These are phyloP conservation scores for Drosophila sechellia DNA, from an alignment of 1,140 invertebrate species.

Conservation along the genomic window DNA sequence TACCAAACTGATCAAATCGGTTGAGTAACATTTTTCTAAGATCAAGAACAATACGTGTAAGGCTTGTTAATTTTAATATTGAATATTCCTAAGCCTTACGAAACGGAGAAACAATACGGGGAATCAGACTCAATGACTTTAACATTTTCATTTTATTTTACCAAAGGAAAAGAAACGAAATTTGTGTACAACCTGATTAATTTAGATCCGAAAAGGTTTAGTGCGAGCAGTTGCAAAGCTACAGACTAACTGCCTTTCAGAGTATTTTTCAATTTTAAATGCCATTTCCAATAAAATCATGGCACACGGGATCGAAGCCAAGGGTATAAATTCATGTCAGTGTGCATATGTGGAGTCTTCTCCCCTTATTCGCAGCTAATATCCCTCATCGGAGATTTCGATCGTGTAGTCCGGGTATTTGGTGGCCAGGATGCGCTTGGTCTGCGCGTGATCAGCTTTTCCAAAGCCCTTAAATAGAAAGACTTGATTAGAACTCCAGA, in stretches of 20 bases:
- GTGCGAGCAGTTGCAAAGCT: not conserved
- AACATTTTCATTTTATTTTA: conserved; percentile 20
- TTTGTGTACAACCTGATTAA: conserved; percentile 12
- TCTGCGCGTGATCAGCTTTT: conserved; percentile 77
- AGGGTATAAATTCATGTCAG: not conserved
- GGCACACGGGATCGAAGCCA: conserved; percentile 5
- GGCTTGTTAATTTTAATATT: no score
- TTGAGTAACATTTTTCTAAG: conserved; percentile 8
- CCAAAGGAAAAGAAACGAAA: not conserved
- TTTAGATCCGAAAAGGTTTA: conserved; percentile 15
- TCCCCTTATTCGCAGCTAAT: conserved; percentile 33
- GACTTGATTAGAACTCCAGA: not conserved
- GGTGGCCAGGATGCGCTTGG: conserved; percentile 62
- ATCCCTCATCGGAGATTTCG: conserved; percentile 82
- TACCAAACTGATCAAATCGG: conserved; percentile 5
- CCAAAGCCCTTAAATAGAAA: conserved; percentile 70
- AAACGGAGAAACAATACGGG: conserved; percentile 4
- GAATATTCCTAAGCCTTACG: conserved; percentile 24
- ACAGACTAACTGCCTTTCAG: conserved; percentile 4
- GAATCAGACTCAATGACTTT: not conserved
- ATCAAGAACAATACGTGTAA: no score
- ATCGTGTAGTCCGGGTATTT: conserved; percentile 77
- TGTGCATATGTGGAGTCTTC: not conserved
- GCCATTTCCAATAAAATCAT: conserved; percentile 4
- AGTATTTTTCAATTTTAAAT: not conserved